Conservation (phyloP, 2,797 vertebrate genomes). For the Brotula barbata region DNA sequence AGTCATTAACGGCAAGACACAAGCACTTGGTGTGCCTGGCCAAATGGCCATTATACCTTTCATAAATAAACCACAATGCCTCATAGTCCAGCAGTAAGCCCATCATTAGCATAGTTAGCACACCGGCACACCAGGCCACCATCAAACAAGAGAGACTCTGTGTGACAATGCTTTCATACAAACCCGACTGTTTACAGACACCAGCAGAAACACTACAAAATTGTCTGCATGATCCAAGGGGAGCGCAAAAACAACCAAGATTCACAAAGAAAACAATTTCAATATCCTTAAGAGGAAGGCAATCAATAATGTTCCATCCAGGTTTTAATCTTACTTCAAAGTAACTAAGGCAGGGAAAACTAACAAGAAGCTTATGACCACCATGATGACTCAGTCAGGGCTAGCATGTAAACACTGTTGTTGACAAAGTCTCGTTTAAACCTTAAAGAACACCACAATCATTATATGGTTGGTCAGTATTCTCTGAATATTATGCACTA, state of each 20-base stretch:
- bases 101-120: slow-evolving; percentile 75
- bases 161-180: slow-evolving; percentile 71
- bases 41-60: slow-evolving; percentile 27
- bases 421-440: slow-evolving; percentile 24
- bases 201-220: slow-evolving; percentile 66
- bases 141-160: slow-evolving; percentile 72
- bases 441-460: slow-evolving; percentile 36
- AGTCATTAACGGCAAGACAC: slow-evolving; percentile 35
- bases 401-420: slow-evolving; percentile 15
- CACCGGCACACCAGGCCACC: slow-evolving; percentile 67
- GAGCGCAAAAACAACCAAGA: slow-evolving; percentile 51
- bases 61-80: slow-evolving; percentile 59
- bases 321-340: slow-evolving; percentile 18
- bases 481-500: slow-evolving; percentile 20
- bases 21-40: slow-evolving; percentile 7
- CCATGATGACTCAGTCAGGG: slow-evolving; percentile 11
- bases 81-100: slow-evolving; percentile 61
- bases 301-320: no score
- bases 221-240: slow-evolving; percentile 60
- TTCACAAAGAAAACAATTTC: slow-evolving; percentile 34
- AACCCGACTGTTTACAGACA: slow-evolving; percentile 67
- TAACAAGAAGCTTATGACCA: slow-evolving; percentile 26
- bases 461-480: slow-evolving; percentile 14
- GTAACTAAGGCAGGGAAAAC: slow-evolving; percentile 17
- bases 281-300: slow-evolving; percentile 3